Conservation (phyloP, 2,113 vertebrate species). For the Lamprologus speciosus region DNA sequence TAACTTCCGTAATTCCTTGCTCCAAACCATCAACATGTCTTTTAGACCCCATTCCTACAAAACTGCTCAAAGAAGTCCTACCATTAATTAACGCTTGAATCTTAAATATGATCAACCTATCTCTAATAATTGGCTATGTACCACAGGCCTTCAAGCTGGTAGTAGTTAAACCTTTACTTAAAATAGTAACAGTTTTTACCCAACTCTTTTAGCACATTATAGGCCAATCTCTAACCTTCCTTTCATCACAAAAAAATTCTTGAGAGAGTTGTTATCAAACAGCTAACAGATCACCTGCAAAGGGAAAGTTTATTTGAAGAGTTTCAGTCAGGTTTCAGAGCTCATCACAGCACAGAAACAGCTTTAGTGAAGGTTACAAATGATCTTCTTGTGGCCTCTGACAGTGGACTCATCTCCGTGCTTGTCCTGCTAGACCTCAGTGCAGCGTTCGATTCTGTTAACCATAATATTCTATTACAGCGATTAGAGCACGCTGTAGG, state of each 20-base stretch:
- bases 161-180: background rate
- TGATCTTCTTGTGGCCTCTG: background rate
- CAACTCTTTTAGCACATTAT: too few relatives aligned
- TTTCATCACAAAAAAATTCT: background rate
- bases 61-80: rapidly evolving
- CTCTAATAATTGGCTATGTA: background rate
- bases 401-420: background rate
- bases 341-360: background rate
- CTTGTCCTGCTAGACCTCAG: background rate
- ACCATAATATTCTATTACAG: background rate
- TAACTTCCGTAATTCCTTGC: rapidly evolving
- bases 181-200: background rate
- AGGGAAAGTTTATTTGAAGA: background rate
- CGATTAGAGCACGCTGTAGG: rapidly evolving
- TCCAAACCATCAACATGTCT: background rate
- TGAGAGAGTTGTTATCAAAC: background rate
- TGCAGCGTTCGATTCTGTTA: rapidly evolving
- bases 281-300: background rate
- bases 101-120: background rate
- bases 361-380: background rate
- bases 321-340: background rate
- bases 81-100: background rate
- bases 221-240: background rate
- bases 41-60: background rate
- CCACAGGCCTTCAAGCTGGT: background rate